Evolutionary conservation across 2,797 vertebrate species (phyloP).

Genomic region (Morelia viridis): DNA sequence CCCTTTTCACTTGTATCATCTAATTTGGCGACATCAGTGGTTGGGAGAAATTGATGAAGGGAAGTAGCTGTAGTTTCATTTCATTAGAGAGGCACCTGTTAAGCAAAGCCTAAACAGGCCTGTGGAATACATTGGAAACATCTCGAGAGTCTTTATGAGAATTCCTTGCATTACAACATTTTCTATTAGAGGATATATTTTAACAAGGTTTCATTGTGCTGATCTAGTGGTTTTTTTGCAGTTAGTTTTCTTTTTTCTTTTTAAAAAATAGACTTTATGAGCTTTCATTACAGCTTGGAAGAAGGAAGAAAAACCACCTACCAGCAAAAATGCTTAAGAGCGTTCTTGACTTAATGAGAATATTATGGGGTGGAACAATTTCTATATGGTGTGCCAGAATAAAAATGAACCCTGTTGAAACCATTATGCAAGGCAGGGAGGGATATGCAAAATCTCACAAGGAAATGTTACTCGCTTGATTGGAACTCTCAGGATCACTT

Average conservation of each 20-base stretch:
- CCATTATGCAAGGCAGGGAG: constrained; percentile 4
- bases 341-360: constrained; percentile 47
- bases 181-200: neutral
- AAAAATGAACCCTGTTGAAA: neutral
- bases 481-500: neutral
- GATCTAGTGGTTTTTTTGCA: neutral
- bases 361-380: constrained; percentile 33
- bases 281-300: constrained; percentile 34
- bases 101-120: neutral
- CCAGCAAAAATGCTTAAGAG: constrained; percentile 40
- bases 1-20: neutral
- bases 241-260: neutral
- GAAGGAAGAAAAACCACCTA: constrained; percentile 24
- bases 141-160: constrained; percentile 31
- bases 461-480: neutral
- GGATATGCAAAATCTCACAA: constrained; percentile 16
- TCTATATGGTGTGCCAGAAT: constrained; percentile 46
- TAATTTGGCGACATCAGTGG: constrained; percentile 4
- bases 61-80: constrained; percentile 20
- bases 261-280: constrained; percentile 34
- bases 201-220: constrained; percentile 41
- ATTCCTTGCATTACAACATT: constrained; percentile 45
- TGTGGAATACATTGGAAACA: constrained; percentile 37
- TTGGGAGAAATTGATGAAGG: neutral
- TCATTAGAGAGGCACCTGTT: constrained; percentile 22